Percentiles rank a stretch among this genome's conserved stretches.
These are phyloP conservation scores for Alitta virens DNA, from an alignment of 2,888 invertebrate genomes.

Conservation along the genomic window DNA sequence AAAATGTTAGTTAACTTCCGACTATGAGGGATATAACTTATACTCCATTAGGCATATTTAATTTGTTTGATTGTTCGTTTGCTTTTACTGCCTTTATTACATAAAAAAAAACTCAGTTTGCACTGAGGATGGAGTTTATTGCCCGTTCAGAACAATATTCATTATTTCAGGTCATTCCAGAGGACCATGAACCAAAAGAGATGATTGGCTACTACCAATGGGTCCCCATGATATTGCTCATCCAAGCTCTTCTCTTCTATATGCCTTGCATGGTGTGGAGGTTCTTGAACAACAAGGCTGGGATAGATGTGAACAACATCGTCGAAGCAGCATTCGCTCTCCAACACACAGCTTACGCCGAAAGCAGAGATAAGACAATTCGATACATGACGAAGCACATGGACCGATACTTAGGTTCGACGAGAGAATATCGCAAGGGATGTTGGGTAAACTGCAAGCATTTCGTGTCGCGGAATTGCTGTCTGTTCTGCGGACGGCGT, in stretches of 20 bases:
- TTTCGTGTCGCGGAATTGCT: conserved; percentile 50
- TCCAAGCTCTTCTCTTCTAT: conserved; percentile 60
- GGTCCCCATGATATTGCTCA: conserved; percentile 59
- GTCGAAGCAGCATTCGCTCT: conserved; percentile 26
- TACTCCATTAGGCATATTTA: too few relatives aligned
- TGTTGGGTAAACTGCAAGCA: conserved; percentile 49
- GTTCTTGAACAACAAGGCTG: conserved; percentile 56
- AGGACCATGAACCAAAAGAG: conserved; percentile 49
- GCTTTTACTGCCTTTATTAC: too few relatives aligned
- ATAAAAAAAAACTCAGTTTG: too few relatives aligned
- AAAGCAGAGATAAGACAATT: conserved; percentile 53
- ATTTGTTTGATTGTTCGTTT: too few relatives aligned
- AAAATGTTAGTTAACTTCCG: too few relatives aligned
- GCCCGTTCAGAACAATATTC: too few relatives aligned
- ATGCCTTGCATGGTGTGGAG: conserved; percentile 59
- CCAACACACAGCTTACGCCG: conserved; percentile 28
- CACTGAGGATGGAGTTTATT: too few relatives aligned
- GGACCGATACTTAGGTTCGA: conserved; percentile 56
- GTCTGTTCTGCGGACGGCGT: conserved; percentile 51
- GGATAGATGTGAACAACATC: conserved; percentile 36
- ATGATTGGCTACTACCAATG: conserved; percentile 58
- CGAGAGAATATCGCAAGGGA: conserved; percentile 52
- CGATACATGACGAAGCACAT: conserved; percentile 58
- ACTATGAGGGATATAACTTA: too few relatives aligned
- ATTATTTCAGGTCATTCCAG: conserved; percentile 40